A percentile compares a stretch with the other conserved stretches of the same genome.
phyloP scores from a whole-genome alignment of 2,797 vertebrate species.

The Orestias chungarensis region DNA sequence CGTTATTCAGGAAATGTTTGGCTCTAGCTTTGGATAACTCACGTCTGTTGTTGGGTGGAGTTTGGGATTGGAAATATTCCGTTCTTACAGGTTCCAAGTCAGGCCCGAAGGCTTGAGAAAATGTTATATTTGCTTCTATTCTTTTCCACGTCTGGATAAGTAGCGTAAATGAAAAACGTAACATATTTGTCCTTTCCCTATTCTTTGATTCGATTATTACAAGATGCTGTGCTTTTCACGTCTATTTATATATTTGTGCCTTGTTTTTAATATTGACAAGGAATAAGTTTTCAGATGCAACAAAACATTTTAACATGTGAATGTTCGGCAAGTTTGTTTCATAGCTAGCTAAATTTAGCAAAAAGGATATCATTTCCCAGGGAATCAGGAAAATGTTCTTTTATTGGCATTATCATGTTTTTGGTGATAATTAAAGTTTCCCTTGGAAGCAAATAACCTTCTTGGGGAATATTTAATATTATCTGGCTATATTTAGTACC shows the following conservation, averaged over 20 bases:
- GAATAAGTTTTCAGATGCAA: not conserved
- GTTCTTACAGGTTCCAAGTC: not conserved
- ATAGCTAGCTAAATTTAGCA: not conserved
- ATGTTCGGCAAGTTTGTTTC: not conserved
- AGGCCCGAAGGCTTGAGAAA: not conserved
- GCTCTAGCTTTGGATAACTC: constrained; percentile 12
- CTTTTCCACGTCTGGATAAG: not conserved
- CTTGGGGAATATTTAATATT: not conserved
- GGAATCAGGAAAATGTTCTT: constrained; percentile 5
- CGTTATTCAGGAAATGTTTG: constrained; percentile 20
- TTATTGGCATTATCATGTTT: no score
- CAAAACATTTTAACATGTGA: not conserved
- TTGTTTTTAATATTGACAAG: not conserved
- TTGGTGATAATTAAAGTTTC: constrained; percentile 13
- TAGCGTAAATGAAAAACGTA: not conserved
- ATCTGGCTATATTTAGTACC: not conserved
- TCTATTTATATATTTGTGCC: not conserved
- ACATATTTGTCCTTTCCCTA: no score
- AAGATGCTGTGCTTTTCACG: not conserved
- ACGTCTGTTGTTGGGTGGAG: constrained; percentile 13
- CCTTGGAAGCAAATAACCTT: not conserved
- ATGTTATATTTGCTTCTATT: not conserved
- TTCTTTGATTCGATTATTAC: no score
- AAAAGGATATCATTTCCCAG: not conserved
- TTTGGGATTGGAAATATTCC: not conserved